These are phyloP conservation scores for Neofelis nebulosa DNA, from an alignment of 2,113 vertebrate genomes.

Conservation along the genomic window DNA sequence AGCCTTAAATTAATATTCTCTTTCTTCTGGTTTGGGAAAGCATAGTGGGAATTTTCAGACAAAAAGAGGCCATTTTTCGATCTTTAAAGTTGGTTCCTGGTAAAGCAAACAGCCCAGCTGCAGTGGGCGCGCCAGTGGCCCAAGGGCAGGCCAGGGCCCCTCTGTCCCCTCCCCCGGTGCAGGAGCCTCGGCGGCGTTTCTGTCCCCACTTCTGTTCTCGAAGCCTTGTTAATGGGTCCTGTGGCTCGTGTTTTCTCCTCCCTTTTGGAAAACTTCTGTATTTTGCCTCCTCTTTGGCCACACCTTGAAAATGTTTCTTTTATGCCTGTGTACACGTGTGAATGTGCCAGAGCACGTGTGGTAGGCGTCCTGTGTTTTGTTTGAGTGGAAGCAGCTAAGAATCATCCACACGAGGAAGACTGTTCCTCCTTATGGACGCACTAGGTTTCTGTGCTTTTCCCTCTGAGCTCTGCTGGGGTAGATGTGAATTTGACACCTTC, in stretches of 20 bases:
- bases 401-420: slow-evolving; percentile 79
- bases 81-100: slow-evolving; percentile 61
- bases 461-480: slow-evolving; percentile 76
- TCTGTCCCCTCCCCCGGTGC: slow-evolving; percentile 46
- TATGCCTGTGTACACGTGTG: slow-evolving; percentile 59
- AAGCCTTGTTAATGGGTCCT: slow-evolving; percentile 61
- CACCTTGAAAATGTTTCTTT: slow-evolving; percentile 80
- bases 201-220: slow-evolving; percentile 69
- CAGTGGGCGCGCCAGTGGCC: neutral
- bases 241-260: slow-evolving; percentile 44
- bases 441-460: slow-evolving; percentile 73
- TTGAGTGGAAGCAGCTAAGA: slow-evolving; percentile 79
- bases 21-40: slow-evolving; percentile 83
- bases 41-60: slow-evolving; percentile 26
- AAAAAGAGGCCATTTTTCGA: slow-evolving; percentile 58
- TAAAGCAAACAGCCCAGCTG: slow-evolving; percentile 43
- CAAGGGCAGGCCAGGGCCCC: slow-evolving; percentile 37
- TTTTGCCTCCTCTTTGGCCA: slow-evolving; percentile 79
- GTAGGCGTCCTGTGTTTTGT: slow-evolving; percentile 79
- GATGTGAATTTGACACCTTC: slow-evolving; percentile 76
- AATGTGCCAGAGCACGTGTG: slow-evolving; percentile 54
- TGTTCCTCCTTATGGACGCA: slow-evolving; percentile 76
- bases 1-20: slow-evolving; percentile 79
- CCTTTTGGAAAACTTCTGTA: slow-evolving; percentile 79
- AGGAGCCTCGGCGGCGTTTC: slow-evolving; percentile 71